These are phyloP conservation scores for Hylomyscus alleni DNA, from an alignment of 2,797 vertebrate species.

Conservation along the genomic window DNA sequence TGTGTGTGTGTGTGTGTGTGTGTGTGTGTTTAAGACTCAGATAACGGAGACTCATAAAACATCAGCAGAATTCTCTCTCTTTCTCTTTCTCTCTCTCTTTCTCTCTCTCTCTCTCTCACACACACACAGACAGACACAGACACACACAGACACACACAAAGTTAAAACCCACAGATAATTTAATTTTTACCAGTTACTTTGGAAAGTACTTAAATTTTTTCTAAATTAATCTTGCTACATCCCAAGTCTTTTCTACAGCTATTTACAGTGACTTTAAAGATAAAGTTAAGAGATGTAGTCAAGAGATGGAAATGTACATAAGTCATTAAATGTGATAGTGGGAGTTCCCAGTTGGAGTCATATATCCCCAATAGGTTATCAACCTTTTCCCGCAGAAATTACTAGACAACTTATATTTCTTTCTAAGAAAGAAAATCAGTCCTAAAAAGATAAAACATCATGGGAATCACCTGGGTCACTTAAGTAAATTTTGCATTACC, in stretches of 20 bases:
- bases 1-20: neutral
- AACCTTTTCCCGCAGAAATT: neutral
- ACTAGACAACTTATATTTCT: neutral
- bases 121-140: neutral
- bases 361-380: neutral
- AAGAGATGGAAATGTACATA: neutral
- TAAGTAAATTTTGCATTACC: neutral
- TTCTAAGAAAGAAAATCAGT: slow-evolving; percentile 36
- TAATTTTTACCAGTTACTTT: slow-evolving; percentile 51
- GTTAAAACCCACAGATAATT: neutral
- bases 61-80: neutral
- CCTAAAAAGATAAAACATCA: neutral
- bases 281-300: neutral
- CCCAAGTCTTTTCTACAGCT: neutral
- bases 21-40: neutral
- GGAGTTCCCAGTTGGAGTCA: neutral
- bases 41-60: neutral
- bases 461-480: neutral
- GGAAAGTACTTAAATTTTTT: neutral
- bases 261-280: neutral
- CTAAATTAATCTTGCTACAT: neutral
- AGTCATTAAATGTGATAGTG: slow-evolving; percentile 7
- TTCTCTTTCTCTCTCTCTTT: neutral
- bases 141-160: too few species aligned
- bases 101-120: neutral